Base-by-base conservation (phyloP, 2,797 vertebrate genomes). In the Anisognathus igniventris region DNA sequence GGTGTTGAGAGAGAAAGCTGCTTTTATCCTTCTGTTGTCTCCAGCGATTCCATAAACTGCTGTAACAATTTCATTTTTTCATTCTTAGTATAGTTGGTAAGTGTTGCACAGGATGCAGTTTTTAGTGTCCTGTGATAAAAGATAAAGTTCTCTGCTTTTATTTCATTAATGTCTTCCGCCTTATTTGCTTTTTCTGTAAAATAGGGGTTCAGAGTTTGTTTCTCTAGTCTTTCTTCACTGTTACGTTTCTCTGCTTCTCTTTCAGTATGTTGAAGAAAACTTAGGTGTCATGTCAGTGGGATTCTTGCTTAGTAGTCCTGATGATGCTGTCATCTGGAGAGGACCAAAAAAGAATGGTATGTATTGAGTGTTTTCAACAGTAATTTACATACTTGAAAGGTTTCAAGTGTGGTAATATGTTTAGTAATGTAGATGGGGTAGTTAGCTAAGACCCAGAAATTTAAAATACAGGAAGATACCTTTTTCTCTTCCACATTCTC, bases 291-390 rank as follows among this genome's bases (percentile, higher is more conserved):
- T 99, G 99, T 99, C 99, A 1, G 98, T 99, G 37, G 99, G 99
- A 23, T 99, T 99, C 96, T 97, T 99, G 95, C 99, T 99, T 40
- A 97, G 98, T 73, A 99, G 99, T 90, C 99, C 98, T 4, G 99
- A 99, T 76, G 99, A 99, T 53, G 99, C 99, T 4, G 98, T 99
- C 61, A 99, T 99, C 97, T 99, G 99, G 99, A 98, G 99, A 95
- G 99, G 99, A 78, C 99, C 99, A 2, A 99, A 99, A 96, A 99
- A 99, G 93, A 99, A 99, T 12, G 99, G 99, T 99, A 45, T 7
- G 95, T 96, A 10, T 31, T 16, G 30, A 51, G 35, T 12, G 14
- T 50, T 61, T 39, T 33, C 51, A 48, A 9, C 30, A 80, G 14
- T 15, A 35, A 7, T 54, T 73, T 24, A 44, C 3, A 3, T 44